A percentile compares a stretch with the other conserved stretches of the same genome.
Evolutionary conservation across 2,888 invertebrate species (phyloP).

Genomic region (Tineola bisselliella): DNA sequence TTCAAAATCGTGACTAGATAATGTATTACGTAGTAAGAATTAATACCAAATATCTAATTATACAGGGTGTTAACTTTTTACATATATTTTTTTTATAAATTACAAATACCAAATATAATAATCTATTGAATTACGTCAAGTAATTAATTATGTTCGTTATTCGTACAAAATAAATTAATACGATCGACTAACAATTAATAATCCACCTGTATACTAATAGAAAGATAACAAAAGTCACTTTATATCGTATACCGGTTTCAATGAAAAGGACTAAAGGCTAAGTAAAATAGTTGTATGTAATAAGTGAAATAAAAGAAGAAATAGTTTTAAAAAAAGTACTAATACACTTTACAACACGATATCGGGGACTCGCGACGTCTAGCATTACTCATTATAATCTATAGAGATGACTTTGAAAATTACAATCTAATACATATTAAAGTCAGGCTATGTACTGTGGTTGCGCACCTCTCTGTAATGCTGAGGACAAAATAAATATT

Average conservation of each 20-base stretch:
- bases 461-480: no score
- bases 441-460: no score
- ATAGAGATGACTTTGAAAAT: no score
- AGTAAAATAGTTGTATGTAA: neutral
- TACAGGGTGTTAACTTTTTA: neutral
- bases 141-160: neutral
- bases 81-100: no score
- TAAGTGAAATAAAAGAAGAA: neutral
- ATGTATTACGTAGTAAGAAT: neutral
- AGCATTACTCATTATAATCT: neutral
- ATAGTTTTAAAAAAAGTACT: neutral
- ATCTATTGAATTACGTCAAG: no score
- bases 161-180: no score
- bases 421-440: no score
- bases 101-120: no score
- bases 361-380: conserved; percentile 5
- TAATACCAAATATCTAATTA: neutral
- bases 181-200: neutral
- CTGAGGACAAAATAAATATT: no score
- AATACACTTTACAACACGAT: neutral
- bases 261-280: neutral
- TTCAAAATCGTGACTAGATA: neutral
- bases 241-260: neutral
- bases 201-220: neutral
- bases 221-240: neutral